Base-by-base conservation (phyloP, 2,797 vertebrate genomes). In the Myoxocephalus aenaeus region DNA sequence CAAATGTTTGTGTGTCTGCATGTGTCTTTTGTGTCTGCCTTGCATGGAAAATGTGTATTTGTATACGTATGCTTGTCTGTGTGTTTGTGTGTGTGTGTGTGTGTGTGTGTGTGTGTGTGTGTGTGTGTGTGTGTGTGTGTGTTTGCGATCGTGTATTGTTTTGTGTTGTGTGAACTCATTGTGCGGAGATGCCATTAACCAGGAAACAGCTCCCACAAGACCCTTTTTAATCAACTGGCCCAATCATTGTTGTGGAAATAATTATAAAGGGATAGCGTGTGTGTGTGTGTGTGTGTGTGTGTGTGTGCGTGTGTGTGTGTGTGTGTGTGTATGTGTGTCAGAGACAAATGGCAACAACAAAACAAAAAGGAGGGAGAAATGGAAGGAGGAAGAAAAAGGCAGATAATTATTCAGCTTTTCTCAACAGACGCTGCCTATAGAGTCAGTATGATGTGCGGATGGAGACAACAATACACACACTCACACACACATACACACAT, bases 221-320 rank as follows among this genome's bases (percentile, higher is more conserved):
- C 86, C 65, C 25, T 85, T 91, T 92, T 92, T 92, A 92, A 92
- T 92, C 92, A 92, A 90, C 87, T 74, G 69, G 82, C 73, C 81
- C 77, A 82, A 92, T 92, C 84, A 87, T 85, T 91, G 89, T 90
- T 88, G 86, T 84, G 86, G 85, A 89, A 91, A 91, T 92, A 89
- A 91, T 90, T 90, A 89, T 83, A 88, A 89, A 84, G 85, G 82
- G 78, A 53, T 56, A 65, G 80, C 0, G n/a, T 25, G 2, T 42
- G 53, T 27, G 38, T 17, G 63, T 32, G 42, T 46, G 40, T 34
- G 58, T 62, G 72, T 14, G 56, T 68, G 36, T 46, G 50, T 38
- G 67, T 53, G 46, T 44, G 57, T 38, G 57, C 18, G 46, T 3
- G 59, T 3, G 29, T 3, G 34, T 25, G 48, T 48, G 29, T 32